Conservation (phyloP, 2,113 vertebrate species). For the Arothron firmamentum region DNA sequence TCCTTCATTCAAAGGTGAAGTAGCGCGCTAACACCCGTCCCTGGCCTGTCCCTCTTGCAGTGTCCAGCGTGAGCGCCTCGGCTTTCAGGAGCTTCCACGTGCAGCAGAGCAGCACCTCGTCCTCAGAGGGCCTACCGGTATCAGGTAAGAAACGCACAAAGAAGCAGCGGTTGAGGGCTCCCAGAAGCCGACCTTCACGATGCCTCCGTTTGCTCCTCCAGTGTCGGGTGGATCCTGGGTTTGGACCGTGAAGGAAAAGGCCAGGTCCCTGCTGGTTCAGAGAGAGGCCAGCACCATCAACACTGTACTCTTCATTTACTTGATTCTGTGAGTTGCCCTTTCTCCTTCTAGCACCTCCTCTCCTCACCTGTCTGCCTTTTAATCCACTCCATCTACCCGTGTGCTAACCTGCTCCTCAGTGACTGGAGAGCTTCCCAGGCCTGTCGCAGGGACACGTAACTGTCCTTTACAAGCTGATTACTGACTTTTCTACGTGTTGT, state of each 20-base stretch:
- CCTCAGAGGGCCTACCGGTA: constrained; percentile 61
- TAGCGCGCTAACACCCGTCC: not conserved
- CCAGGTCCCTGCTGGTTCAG: constrained; percentile 56
- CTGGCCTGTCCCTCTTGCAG: constrained; percentile 24
- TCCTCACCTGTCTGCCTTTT: not conserved
- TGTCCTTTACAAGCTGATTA: not conserved
- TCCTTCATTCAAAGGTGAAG: not conserved
- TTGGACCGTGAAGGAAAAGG: constrained; percentile 50
- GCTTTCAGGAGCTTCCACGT: constrained; percentile 30
- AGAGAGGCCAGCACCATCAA: constrained; percentile 69
- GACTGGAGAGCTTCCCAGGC: no score
- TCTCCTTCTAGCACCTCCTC: not conserved
- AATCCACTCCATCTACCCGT: not conserved
- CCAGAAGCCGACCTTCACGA: not conserved
- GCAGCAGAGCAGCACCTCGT: constrained; percentile 55
- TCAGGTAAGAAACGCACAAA: constrained; percentile 44
- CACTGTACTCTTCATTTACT: constrained; percentile 77
- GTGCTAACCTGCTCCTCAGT: not conserved
- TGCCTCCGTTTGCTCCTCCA: not conserved
- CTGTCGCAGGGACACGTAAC: not conserved
- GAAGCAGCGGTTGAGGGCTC: no score
- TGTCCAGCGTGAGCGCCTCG: constrained; percentile 33
- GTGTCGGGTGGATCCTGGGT: constrained; percentile 65
- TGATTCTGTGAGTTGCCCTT: constrained; percentile 79
- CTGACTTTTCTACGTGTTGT: not conserved